Conservation (phyloP, 2,888 invertebrate genomes). For the Eilema caniola region DNA sequence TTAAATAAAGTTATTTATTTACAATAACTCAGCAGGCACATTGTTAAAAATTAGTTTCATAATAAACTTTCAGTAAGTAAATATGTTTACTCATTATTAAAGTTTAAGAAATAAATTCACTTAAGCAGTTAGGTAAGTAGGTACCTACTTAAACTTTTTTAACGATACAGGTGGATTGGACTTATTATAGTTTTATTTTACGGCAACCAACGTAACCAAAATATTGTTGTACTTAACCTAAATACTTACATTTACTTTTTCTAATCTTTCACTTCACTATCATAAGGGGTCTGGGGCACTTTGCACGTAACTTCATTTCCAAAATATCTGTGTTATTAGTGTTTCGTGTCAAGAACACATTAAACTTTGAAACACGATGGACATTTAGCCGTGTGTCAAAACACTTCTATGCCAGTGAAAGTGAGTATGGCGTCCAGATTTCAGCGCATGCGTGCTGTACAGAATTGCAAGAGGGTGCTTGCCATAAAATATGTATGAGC, state of each 20-base stretch:
- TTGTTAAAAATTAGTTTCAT: conserved; percentile 4
- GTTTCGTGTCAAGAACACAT: conserved; percentile 85
- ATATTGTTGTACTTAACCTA: conserved; percentile 31
- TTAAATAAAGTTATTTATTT: neutral
- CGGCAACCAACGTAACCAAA: conserved; percentile 57
- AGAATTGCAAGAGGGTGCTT: conserved; percentile 59
- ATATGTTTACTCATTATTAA: neutral
- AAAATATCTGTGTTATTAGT: conserved; percentile 59
- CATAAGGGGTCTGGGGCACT: conserved; percentile 71
- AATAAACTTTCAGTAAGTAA: neutral
- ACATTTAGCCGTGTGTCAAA: conserved; percentile 80
- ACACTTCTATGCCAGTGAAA: conserved; percentile 78
- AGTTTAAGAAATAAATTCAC: neutral
- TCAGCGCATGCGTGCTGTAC: conserved; percentile 78
- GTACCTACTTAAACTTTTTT: neutral
- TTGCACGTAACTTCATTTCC: conserved; percentile 75
- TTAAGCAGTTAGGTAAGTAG: too few relatives aligned
- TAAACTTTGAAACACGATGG: conserved; percentile 68
- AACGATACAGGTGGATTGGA: neutral
- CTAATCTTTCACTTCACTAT: conserved; percentile 72
- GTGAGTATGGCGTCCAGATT: conserved; percentile 80
- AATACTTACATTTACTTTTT: conserved; percentile 67
- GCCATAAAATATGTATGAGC: conserved; percentile 59
- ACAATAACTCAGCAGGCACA: neutral
- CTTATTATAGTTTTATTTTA: conserved; percentile 33